Conservation (phyloP, 2,113 vertebrate species). For the Alaudala cheleensis region DNA sequence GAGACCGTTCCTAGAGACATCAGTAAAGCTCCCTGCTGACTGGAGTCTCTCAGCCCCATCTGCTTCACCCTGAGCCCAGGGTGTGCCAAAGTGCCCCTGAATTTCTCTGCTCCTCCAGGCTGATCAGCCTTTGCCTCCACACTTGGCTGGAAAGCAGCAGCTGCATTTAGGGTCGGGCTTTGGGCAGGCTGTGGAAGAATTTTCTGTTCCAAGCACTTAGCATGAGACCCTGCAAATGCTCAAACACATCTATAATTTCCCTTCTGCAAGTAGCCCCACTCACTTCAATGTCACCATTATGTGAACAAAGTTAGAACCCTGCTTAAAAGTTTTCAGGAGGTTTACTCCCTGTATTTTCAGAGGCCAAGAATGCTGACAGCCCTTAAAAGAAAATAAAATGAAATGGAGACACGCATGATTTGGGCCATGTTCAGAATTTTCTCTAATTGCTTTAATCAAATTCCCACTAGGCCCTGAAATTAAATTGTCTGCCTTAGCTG, state of each 20-base stretch:
- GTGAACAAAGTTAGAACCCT: neutral
- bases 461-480: constrained; percentile 57
- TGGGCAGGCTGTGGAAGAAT: neutral
- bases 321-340: constrained; percentile 20
- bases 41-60: neutral
- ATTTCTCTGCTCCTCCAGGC: neutral
- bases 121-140: neutral
- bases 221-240: neutral
- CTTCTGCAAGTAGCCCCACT: constrained; percentile 17
- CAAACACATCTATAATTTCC: constrained; percentile 3
- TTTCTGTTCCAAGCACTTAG: constrained; percentile 6
- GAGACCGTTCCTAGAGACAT: neutral
- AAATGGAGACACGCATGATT: constrained; percentile 23
- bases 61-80: neutral
- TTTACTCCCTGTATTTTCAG: constrained; percentile 10
- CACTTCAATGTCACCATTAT: constrained; percentile 26
- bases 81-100: neutral
- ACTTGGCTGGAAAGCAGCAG: neutral
- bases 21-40: neutral
- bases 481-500: constrained; percentile 53
- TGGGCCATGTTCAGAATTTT: constrained; percentile 39
- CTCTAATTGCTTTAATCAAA: constrained; percentile 65
- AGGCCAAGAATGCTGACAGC: constrained; percentile 25
- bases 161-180: neutral
- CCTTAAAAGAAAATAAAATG: constrained; percentile 39